phyloP scores from a whole-genome alignment of 2,113 vertebrate species.

The Paramisgurnus dabryanus region DNA sequence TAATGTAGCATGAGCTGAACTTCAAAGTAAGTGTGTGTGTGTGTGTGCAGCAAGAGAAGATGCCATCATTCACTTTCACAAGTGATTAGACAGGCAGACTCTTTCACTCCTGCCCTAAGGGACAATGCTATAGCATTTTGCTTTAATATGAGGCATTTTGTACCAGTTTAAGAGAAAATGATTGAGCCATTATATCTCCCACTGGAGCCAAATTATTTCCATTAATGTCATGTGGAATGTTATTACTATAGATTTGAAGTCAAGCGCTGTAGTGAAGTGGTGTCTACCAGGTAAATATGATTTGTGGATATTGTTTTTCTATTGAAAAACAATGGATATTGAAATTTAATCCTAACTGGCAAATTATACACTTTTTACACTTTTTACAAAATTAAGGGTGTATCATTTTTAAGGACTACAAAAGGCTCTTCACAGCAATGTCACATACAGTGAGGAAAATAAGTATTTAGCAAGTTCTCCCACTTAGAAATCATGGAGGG shows the following conservation, averaged over 20 bases:
- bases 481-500: too few relatives aligned
- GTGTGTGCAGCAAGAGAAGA: constrained; percentile 36
- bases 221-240: not conserved
- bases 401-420: too few relatives aligned
- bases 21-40: constrained; percentile 39
- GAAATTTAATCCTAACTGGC: too few relatives aligned
- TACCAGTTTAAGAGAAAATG: not conserved
- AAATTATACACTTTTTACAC: too few relatives aligned
- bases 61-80: constrained; percentile 13
- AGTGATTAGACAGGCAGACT: constrained; percentile 34
- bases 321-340: too few relatives aligned
- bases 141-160: not conserved
- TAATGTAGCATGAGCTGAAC: constrained; percentile 60
- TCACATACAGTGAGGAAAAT: too few relatives aligned
- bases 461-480: too few relatives aligned
- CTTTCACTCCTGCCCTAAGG: constrained; percentile 46
- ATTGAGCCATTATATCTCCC: not conserved
- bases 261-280: not conserved
- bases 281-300: too few relatives aligned
- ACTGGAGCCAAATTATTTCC: not conserved
- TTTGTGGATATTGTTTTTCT: too few relatives aligned
- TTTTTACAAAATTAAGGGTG: too few relatives aligned
- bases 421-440: too few relatives aligned
- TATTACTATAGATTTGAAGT: not conserved
- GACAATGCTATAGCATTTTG: not conserved